Evolutionary conservation across 2,888 invertebrate genomes (phyloP), one percentile per base, ranked within the genome.

Genomic region (Drosophila paracracens): DNA sequence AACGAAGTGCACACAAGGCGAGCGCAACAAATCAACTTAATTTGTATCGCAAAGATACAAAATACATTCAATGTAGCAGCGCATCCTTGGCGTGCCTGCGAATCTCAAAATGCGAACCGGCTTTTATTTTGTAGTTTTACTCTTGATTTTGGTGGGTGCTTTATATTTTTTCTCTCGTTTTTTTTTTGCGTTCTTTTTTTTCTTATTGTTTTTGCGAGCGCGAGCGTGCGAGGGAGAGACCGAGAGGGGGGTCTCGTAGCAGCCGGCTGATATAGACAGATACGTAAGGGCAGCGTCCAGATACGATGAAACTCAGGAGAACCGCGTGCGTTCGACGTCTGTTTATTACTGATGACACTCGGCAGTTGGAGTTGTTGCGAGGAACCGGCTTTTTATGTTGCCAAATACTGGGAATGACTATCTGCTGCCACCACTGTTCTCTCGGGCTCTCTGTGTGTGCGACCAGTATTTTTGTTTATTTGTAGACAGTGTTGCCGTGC

Each of bases 31-130:
- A 82, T 81, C 79, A 79, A 81, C 82, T 89, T 89, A 85, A 85
- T 89, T 88, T 88, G 85, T 88, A 88, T 85, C 90, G 61, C 57
- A 74, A 83, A 88, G 89, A 90, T 79, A 90, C 86, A 85, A 75
- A 61, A 82, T 78, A 87, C 76, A 70, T 73, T 54, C 71, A 70
- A 62, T 75, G 66, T 60, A 68, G 66, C 74, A 70, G 59, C 71
- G 88, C 90, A 85, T 88, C 85, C 89, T 90, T 88, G 72, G 64
- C 64, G 35, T 71, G 69, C 60, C 48, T 72, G 36, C 70, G 64
- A 69, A 81, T 60, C 61, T 56, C 36, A n/a, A 56, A 38, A 27
- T 27, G 57, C 83, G 86, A 88, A 83, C 86, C 83, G 83, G 80
- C 83, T 81, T 81, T 80, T 72, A 21, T 58, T 35, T 65, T 68